phyloP scores from a whole-genome alignment of 2,888 invertebrate species.

The Creontiades dilutus region DNA sequence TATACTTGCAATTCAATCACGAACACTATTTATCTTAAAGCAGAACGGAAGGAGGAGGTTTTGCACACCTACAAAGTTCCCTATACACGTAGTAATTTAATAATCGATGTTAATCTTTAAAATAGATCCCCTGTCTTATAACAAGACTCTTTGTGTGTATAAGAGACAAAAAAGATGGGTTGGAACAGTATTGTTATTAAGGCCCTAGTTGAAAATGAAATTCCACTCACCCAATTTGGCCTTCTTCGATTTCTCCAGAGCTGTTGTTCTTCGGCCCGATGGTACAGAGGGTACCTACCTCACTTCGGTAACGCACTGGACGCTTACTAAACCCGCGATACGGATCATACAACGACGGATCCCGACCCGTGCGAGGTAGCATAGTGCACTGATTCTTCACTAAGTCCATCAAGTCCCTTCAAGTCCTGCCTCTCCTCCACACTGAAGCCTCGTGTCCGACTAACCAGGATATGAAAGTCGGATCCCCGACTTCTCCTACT shows the following conservation, averaged over 20 bases:
- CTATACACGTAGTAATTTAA: no score
- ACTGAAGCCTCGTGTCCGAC: conserved; percentile 54
- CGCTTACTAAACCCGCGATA: not conserved
- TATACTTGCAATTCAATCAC: no score
- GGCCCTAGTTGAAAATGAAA: not conserved
- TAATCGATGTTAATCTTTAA: no score
- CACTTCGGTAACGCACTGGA: not conserved
- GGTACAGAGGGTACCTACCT: conserved; percentile 25
- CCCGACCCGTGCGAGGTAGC: not conserved
- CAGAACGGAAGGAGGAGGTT: no score
- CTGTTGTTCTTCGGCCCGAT: not conserved
- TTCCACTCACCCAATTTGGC: not conserved
- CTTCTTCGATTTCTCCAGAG: not conserved
- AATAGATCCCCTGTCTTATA: no score
- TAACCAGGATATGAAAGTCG: conserved; percentile 68
- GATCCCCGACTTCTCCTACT: conserved; percentile 60
- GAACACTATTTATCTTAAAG: no score
- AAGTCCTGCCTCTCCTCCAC: conserved; percentile 28
- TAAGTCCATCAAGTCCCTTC: conserved; percentile 15
- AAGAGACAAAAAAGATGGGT: no score
- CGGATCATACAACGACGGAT: not conserved
- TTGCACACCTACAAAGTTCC: no score
- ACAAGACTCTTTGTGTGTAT: no score
- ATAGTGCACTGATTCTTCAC: conserved; percentile 20
- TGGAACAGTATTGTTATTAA: no score